Base-by-base conservation (phyloP, 2,888 invertebrate species). In the Timema cristinae region DNA sequence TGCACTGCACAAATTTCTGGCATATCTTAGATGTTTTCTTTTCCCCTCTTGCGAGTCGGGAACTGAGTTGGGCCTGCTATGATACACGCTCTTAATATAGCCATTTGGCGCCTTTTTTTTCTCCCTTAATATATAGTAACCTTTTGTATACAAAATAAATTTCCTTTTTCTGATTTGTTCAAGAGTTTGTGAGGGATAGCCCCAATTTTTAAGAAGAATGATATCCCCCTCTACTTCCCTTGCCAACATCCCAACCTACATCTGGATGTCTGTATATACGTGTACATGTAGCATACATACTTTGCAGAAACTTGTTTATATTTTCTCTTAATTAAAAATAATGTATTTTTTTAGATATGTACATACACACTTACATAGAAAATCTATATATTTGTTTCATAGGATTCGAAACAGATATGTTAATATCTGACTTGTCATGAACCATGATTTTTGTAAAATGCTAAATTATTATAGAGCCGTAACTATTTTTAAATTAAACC, bases 301-400 rank as follows among this genome's bases (percentile, higher is more conserved):
- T 74, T 74, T 71, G 71, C 71, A 74, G 67, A 71, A 56, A 66
- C 73, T 74, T 73, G 73, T 71, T 71, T 74, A 72, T 73, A 72
- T 73, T 73, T 73, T 73, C 68, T 73, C 73, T 74, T 73, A 72
- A 74, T 73, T 72, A 73, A 69, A 68, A 74, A 72, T 32, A 73
- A 70, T 73, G 73, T 75, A 72, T 75, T 73, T 75, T 75, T 73
- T 75, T 74, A 74, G 74, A 71, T 74, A 73, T 74, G 72, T 74
- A 74, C 56, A 69, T 74, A 74, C 66, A 71, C 71, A 74, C 54
- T 72, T 67, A 67, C 67, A 73, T 49, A 71, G 52, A 69, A 50
- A 71, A 49, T 71, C 59, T 71, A 69, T 72, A 68, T 71, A 70
- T 66, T 73, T 69, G 71, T 70, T 69, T 71, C 70, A 66, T 66